Base-by-base conservation (phyloP, 1,140 invertebrate genomes). In the Lethrus apterus region DNA sequence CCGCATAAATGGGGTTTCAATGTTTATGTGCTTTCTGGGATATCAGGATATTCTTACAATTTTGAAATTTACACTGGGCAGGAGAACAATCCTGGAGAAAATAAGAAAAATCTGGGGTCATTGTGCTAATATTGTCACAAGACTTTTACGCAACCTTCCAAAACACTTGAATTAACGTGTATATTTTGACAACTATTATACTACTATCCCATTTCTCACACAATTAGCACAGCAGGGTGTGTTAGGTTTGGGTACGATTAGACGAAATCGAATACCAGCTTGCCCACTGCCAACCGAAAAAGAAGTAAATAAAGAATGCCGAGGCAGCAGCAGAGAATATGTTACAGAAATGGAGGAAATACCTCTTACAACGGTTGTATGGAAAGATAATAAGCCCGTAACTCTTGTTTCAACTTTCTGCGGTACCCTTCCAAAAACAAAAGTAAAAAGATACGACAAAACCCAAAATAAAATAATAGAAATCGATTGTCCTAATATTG, bases 381-480 rank as follows among this genome's bases (percentile, higher is more conserved):
- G 56, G 47, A 54, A 58, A 52, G 56, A 58, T 46, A 58, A 56
- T 43, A 58, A 58, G 19, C 42, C 49, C 34, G 54, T 55, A 44
- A 52, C 49, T 24, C 45, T 59, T 31, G 33, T 59, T 52, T 57
- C 57, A 52, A 15, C 47, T 30, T 49, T 33, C 33, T 11, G 18
- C 45, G 56, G 54, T 42, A 48, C 51, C 54, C 40, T 51, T 43
- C 54, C 52, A 35, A n/a, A n/a, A n/a, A n/a, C n/a, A n/a, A n/a
- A n/a, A n/a, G n/a, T n/a, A n/a, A n/a, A n/a, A n/a, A n/a, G 33
- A 35, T 35, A 18, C 13, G 33, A 35, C 15, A 5, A 35, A 44
- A 13, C 18, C 19, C 7, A 20, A 35, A n/a, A n/a, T n/a, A n/a
- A n/a, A n/a, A n/a, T n/a, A n/a, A n/a, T n/a, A n/a, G n/a, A n/a